These are phyloP conservation scores for Callaeas wilsoni DNA, from an alignment of 2,113 vertebrate genomes.

Conservation along the genomic window DNA sequence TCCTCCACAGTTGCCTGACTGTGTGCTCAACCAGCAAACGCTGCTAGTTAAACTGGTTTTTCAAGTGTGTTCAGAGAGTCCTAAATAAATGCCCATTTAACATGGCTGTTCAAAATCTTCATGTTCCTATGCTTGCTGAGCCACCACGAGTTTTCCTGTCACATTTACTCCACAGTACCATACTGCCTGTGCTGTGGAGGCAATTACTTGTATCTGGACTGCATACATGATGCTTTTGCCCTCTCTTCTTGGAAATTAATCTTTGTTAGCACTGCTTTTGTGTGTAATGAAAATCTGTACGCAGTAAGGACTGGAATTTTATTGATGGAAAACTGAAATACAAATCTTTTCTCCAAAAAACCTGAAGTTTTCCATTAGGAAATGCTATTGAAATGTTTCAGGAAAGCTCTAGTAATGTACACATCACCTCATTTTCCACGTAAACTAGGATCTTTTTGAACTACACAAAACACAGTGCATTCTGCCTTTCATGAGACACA, in stretches of 20 bases:
- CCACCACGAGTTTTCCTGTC: neutral
- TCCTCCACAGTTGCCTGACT: neutral
- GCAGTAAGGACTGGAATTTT: neutral
- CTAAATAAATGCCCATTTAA: neutral
- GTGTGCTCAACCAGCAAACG: neutral
- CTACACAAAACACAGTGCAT: accelerated
- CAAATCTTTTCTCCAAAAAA: neutral
- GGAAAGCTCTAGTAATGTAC: neutral
- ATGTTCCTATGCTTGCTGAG: neutral
- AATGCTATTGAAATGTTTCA: neutral
- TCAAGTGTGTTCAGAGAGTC: neutral
- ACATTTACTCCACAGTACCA: neutral
- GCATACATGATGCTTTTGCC: neutral
- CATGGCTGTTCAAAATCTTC: neutral
- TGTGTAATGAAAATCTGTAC: neutral
- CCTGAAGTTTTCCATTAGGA: neutral
- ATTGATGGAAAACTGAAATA: neutral
- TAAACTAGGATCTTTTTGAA: neutral
- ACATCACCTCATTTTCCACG: neutral
- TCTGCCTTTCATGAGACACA: neutral
- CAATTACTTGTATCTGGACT: neutral
- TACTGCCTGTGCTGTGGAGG: neutral
- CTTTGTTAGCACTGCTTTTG: neutral
- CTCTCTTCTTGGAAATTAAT: neutral
- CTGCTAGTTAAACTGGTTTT: slow-evolving; percentile 9